Evolutionary conservation across 2,113 vertebrate species (phyloP).

Genomic region (Pongo pygmaeus): DNA sequence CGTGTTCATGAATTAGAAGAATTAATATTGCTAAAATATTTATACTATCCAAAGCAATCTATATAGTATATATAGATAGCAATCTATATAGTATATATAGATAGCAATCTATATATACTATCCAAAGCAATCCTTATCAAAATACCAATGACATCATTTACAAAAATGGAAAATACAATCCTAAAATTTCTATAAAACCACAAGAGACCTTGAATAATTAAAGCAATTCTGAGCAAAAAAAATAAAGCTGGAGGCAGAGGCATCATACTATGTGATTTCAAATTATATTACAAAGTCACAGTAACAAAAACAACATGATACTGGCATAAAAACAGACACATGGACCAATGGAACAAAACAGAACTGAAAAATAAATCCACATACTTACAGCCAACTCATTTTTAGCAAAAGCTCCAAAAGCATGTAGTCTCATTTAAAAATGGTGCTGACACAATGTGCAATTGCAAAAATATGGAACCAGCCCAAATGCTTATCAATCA

Average conservation of each 20-base stretch:
- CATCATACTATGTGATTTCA: neutral
- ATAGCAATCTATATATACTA: neutral
- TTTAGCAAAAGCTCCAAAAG: neutral
- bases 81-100: too few relatives aligned
- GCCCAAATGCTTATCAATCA: too few relatives aligned
- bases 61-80: too few relatives aligned
- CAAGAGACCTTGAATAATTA: neutral
- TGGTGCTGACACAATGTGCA: neutral
- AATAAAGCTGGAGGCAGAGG: neutral
- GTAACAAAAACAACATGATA: neutral
- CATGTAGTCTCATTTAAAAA: neutral
- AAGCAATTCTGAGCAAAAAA: neutral
- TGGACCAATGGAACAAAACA: neutral
- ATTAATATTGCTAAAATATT: neutral
- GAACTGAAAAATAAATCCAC: neutral
- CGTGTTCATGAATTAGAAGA: neutral
- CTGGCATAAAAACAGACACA: neutral
- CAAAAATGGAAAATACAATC: neutral
- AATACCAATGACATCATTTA: neutral
- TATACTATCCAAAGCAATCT: neutral
- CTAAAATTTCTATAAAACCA: neutral
- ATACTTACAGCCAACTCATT: neutral
- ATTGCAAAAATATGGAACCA: neutral
- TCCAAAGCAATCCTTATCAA: neutral
- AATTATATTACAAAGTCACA: neutral